Base-by-base conservation (phyloP, 2,113 vertebrate species). In the Willisornis vidua region DNA sequence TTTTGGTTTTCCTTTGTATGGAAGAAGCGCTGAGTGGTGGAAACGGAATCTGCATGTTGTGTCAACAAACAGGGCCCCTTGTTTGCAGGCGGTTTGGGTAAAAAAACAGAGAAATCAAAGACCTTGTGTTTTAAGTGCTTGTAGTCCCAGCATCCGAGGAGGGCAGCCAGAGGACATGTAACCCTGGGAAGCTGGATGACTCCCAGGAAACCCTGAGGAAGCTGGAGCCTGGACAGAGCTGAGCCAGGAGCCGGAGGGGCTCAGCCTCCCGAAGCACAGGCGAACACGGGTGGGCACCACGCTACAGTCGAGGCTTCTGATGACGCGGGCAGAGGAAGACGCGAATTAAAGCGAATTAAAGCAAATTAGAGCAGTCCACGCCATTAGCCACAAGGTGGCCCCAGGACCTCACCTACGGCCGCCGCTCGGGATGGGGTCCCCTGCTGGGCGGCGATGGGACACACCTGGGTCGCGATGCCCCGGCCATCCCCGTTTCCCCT, bases 361-460 rank as follows among this genome's bases (percentile, higher is more conserved):
- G 39, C 6, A 5, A 17, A 43, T 46, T 7, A 22, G 17, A 26
- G 92, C 82, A 59, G 4, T 11, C 81, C 16, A 9, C 24, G 35
- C 33, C 45, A 5, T 3, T 41, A 73, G 70, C 96, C 97, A 95
- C 96, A 52, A 96, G 97, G 81, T 83, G 96, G 94, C 96, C 74
- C 86, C 86, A 95, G 85, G 80, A 63, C 46, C 23, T 81, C 93
- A 87, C 51, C 65, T 12, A 55, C 43, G 23, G 76, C 31, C 29
- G 17, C 33, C 3, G 71, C 4, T 3, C 5, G 8, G 20, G 31
- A 31, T 3, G n/a, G 58, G 46, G 26, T 5, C 9, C 24, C 16
- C 7, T 41, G 41, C 49, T 26, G 70, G 7, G 49, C 23, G 41
- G 6, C 49, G 0, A 23, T 24, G 66, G 19, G 9, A 15, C n/a